These are phyloP conservation scores for Eurosta solidaginis DNA, from an alignment of 1,140 invertebrate genomes.

Conservation along the genomic window DNA sequence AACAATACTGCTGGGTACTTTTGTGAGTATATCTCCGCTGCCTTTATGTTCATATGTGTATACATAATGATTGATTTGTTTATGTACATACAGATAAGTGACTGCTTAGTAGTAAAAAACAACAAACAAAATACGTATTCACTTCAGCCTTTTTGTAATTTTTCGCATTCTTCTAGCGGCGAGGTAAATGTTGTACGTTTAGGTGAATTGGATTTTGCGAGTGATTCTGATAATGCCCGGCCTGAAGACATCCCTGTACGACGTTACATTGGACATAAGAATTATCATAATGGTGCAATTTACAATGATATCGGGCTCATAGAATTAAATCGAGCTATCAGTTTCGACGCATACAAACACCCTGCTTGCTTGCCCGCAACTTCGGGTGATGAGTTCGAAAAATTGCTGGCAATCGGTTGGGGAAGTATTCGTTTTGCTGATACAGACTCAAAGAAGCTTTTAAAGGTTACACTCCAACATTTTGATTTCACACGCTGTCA, in stretches of 20 bases:
- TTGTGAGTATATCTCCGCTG: no score
- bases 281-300: slow-evolving; percentile 39
- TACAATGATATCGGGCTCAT: slow-evolving; percentile 54
- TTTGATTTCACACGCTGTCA: slow-evolving; percentile 39
- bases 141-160: neutral
- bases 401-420: slow-evolving; percentile 50
- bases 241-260: slow-evolving; percentile 45
- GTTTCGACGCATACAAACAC: slow-evolving; percentile 49
- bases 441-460: slow-evolving; percentile 50
- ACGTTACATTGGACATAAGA: slow-evolving; percentile 40
- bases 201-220: slow-evolving; percentile 48
- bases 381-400: slow-evolving; percentile 33
- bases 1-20: no score
- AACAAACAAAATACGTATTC: neutral
- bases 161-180: neutral
- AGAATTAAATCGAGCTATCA: slow-evolving; percentile 39
- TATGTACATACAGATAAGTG: neutral
- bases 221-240: slow-evolving; percentile 42
- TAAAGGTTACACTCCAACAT: slow-evolving; percentile 62
- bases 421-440: slow-evolving; percentile 39
- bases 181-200: slow-evolving; percentile 49
- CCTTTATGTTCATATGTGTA: neutral
- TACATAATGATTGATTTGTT: no score
- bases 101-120: neutral
- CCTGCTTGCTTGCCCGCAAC: slow-evolving; percentile 51